These are phyloP conservation scores for Drosophila merina DNA, from an alignment of 2,888 invertebrate genomes.

Conservation along the genomic window DNA sequence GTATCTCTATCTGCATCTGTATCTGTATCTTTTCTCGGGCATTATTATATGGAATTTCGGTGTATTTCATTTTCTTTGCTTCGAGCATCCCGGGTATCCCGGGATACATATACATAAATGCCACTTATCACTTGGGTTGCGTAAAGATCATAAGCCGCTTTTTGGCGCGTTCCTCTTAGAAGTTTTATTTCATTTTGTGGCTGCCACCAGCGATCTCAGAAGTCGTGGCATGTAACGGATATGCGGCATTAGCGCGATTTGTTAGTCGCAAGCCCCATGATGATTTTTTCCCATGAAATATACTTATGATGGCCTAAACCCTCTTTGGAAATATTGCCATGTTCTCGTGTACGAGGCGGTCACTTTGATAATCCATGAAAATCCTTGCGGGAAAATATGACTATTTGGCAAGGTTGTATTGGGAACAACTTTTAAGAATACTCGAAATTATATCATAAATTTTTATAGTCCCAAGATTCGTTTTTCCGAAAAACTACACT, in stretches of 20 bases:
- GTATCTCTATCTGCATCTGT: constrained; percentile 7
- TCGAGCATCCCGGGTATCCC: neutral
- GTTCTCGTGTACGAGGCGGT: constrained; percentile 5
- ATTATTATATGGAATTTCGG: constrained; percentile 25
- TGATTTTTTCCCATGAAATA: constrained; percentile 10
- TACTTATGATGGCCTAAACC: constrained; percentile 17
- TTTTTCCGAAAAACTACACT: neutral
- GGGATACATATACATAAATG: constrained; percentile 51
- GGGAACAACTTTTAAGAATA: neutral
- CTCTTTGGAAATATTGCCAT: constrained; percentile 9
- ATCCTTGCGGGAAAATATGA: neutral
- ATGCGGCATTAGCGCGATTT: constrained; percentile 57
- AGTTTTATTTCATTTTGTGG: constrained; percentile 14
- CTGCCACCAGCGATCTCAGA: constrained; percentile 9
- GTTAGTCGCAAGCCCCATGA: constrained; percentile 13
- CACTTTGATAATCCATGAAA: constrained; percentile 1
- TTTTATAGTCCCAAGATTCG: neutral
- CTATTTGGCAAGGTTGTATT: neutral
- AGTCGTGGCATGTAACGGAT: constrained; percentile 58
- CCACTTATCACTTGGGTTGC: constrained; percentile 63
- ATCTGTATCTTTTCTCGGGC: constrained; percentile 4
- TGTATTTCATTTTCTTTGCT: constrained; percentile 26
- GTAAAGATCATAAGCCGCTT: constrained; percentile 66
- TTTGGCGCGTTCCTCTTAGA: constrained; percentile 65
- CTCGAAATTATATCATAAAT: neutral